Evolutionary conservation across 2,113 vertebrate species (phyloP).

Genomic region (Castor canadensis): DNA sequence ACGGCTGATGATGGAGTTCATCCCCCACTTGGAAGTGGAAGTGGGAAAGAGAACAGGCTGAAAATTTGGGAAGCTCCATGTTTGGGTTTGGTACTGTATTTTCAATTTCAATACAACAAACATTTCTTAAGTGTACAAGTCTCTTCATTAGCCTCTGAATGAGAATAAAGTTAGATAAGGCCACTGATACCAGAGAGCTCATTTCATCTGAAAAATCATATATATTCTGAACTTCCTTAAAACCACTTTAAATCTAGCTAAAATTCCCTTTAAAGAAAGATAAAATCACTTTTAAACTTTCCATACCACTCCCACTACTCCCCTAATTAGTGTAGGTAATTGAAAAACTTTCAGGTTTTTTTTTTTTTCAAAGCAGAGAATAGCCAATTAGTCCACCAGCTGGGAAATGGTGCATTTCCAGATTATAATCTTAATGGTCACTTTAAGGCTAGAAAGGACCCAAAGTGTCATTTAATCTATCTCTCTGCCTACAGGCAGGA

Average conservation of each 20-base stretch:
- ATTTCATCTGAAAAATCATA: not conserved
- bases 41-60: not conserved
- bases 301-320: not conserved
- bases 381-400: not conserved
- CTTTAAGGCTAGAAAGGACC: constrained; percentile 9
- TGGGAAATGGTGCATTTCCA: constrained; percentile 28
- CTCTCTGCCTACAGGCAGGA: not conserved
- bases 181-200: not conserved
- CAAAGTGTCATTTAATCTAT: not conserved
- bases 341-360: constrained; percentile 53
- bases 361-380: constrained; percentile 47
- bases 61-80: not conserved
- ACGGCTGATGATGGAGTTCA: not conserved
- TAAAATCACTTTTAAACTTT: constrained; percentile 19
- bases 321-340: constrained; percentile 30
- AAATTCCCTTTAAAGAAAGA: constrained; percentile 38
- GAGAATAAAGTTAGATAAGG: not conserved
- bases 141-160: not conserved
- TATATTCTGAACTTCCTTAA: constrained; percentile 23
- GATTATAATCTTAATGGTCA: constrained; percentile 40
- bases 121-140: not conserved
- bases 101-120: not conserved
- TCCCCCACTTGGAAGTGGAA: not conserved
- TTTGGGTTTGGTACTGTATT: not conserved
- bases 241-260: not conserved